Conservation (phyloP, 1,140 invertebrate genomes). For the Drosophila malerkotliana region DNA sequence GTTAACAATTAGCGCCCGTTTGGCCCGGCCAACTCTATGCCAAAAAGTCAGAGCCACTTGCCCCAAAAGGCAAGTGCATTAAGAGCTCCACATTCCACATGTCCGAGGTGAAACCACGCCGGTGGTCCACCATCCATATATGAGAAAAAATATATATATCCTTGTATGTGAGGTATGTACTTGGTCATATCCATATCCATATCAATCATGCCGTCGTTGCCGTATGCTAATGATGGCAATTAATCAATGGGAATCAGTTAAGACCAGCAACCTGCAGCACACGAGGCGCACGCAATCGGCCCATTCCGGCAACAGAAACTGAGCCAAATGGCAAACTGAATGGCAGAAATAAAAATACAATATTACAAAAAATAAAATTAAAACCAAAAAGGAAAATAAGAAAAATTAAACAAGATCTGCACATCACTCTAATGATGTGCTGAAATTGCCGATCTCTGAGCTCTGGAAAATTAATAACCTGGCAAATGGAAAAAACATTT, state of each 20-base stretch:
- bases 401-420: conserved; percentile 28
- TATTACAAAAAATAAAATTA: no score
- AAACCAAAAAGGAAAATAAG: conserved; percentile 1
- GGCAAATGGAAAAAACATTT: conserved; percentile 29
- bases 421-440: conserved; percentile 58
- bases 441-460: conserved; percentile 25
- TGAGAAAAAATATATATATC: not conserved
- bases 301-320: conserved; percentile 46
- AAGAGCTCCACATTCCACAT: conserved; percentile 60
- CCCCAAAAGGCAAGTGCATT: conserved; percentile 58
- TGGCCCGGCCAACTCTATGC: conserved; percentile 45
- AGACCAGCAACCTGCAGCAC: conserved; percentile 30
- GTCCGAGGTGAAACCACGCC: conserved; percentile 18
- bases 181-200: conserved; percentile 54
- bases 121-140: conserved; percentile 52
- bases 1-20: conserved; percentile 75
- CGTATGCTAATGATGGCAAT: conserved; percentile 80
- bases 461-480: conserved; percentile 19
- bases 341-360: not conserved
- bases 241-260: conserved; percentile 80
- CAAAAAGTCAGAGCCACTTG: conserved; percentile 60
- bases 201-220: conserved; percentile 78
- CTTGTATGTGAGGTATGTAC: not conserved
- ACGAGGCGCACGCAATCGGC: conserved; percentile 63
- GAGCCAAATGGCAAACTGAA: not conserved